Conservation (phyloP, 2,888 invertebrate species). For the Aleiodes leptofemur region DNA sequence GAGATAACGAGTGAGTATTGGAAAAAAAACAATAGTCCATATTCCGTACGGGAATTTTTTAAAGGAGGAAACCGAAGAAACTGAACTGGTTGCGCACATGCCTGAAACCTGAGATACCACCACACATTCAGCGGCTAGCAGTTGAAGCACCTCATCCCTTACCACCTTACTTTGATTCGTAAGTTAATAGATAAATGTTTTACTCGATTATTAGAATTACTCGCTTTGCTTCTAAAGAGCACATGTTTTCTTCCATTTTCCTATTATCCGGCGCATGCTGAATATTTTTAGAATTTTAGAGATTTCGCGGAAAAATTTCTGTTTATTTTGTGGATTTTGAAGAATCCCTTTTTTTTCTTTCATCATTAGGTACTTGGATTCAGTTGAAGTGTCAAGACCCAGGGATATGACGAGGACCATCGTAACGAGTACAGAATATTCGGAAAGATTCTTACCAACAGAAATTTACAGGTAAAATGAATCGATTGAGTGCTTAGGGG, state of each 20-base stretch:
- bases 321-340: background rate
- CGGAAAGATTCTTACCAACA: conserved; percentile 71
- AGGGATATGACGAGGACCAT: conserved; percentile 76
- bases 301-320: no score
- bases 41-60: conserved; percentile 62
- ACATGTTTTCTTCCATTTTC: background rate
- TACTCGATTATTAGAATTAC: background rate
- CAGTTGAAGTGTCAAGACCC: conserved; percentile 73
- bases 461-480: conserved; percentile 73
- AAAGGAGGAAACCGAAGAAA: conserved; percentile 71
- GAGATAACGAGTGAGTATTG: conserved; percentile 18
- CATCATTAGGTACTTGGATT: conserved; percentile 70
- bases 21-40: conserved; percentile 8
- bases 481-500: background rate
- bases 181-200: conserved; percentile 59
- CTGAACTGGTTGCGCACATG: conserved; percentile 72
- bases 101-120: conserved; percentile 66
- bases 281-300: no score
- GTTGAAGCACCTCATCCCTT: conserved; percentile 71
- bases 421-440: conserved; percentile 74
- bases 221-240: background rate
- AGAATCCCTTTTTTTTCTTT: no score
- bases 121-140: conserved; percentile 65
- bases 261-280: no score
- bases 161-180: conserved; percentile 72